Evolutionary conservation across 2,888 invertebrate genomes (phyloP).

Genomic region (Callosobruchus maculatus): DNA sequence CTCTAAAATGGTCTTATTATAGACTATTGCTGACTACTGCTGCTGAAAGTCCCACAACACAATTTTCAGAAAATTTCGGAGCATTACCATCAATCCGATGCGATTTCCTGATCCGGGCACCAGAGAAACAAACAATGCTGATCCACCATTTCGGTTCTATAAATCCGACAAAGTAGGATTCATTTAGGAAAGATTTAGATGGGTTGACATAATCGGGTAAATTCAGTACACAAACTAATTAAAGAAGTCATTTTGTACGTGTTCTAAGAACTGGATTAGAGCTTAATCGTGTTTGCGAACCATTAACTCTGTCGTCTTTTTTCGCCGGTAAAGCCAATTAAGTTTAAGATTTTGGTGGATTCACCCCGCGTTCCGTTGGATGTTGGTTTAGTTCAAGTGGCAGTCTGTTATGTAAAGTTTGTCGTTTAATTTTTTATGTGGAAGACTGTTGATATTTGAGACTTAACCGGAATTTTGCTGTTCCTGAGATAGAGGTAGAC

Average conservation of each 20-base stretch:
- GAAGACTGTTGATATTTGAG: too few relatives aligned
- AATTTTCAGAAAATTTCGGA: too few relatives aligned
- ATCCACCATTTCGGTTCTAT: not conserved
- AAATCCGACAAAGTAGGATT: not conserved
- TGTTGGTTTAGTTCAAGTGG: not conserved
- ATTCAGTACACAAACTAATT: conserved; percentile 17
- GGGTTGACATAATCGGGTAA: conserved; percentile 10
- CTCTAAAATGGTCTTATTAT: too few relatives aligned
- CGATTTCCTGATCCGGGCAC: too few relatives aligned
- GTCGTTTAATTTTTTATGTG: not conserved
- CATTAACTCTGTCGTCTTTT: not conserved
- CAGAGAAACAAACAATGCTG: not conserved
- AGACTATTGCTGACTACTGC: too few relatives aligned
- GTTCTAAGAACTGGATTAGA: conserved; percentile 13
- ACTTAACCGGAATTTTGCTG: too few relatives aligned
- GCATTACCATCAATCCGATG: too few relatives aligned
- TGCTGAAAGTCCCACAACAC: too few relatives aligned
- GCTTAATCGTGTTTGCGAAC: conserved; percentile 4
- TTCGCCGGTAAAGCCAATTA: not conserved
- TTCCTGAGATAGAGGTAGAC: too few relatives aligned
- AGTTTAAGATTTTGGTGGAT: not conserved
- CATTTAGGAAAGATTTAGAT: not conserved
- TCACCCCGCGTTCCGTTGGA: not conserved
- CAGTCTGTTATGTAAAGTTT: not conserved
- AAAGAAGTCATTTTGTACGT: conserved; percentile 19